Evolutionary conservation across 2,888 invertebrate genomes (phyloP).

Genomic region (Pharmacophagus antenor): DNA sequence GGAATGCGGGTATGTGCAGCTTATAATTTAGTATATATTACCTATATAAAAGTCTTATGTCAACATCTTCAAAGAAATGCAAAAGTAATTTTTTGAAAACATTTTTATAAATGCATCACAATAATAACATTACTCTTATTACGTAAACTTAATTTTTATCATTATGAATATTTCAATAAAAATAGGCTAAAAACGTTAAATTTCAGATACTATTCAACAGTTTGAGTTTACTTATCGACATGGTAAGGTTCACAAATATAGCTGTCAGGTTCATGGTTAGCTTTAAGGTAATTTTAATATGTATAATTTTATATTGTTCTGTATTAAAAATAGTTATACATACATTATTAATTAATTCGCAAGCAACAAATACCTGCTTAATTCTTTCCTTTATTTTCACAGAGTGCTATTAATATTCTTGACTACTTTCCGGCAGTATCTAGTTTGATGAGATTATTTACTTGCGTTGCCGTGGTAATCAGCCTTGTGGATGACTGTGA

Average conservation of each 20-base stretch:
- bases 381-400: slow-evolving; percentile 28
- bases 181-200: too few relatives aligned
- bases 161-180: too few relatives aligned
- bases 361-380: background rate
- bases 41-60: background rate
- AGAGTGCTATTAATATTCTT: slow-evolving; percentile 42
- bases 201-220: slow-evolving; percentile 62
- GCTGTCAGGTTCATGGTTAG: slow-evolving; percentile 50
- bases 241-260: slow-evolving; percentile 58
- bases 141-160: background rate
- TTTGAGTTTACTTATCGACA: slow-evolving; percentile 59
- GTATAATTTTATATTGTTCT: background rate
- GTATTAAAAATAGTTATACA: background rate
- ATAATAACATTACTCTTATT: background rate
- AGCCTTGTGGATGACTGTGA: slow-evolving; percentile 57
- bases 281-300: slow-evolving; percentile 48
- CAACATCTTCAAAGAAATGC: background rate
- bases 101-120: background rate
- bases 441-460: slow-evolving; percentile 46
- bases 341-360: background rate
- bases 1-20: slow-evolving; percentile 57
- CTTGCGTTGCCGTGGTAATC: slow-evolving; percentile 49
- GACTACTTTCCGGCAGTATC: slow-evolving; percentile 51
- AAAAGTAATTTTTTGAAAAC: background rate
- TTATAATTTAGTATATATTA: background rate